Conservation (phyloP, 2,797 vertebrate species). For the Hylomyscus alleni region DNA sequence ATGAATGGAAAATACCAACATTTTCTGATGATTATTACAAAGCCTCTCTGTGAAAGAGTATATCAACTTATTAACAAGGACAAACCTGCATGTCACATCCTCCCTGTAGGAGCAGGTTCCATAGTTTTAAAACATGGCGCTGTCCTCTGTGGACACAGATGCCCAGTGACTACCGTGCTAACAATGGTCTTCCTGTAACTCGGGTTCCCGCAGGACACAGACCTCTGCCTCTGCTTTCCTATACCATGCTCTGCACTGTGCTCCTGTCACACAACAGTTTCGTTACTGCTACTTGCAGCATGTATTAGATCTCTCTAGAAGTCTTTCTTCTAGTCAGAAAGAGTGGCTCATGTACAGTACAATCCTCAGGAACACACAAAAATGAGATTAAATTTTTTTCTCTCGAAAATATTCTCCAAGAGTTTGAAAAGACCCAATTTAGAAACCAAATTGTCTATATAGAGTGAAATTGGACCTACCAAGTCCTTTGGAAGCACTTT, state of each 20-base stretch:
- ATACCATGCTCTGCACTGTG: neutral
- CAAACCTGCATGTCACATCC: neutral
- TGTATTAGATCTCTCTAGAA: constrained; percentile 50
- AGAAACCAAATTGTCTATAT: constrained; percentile 70
- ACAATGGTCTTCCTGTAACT: too few species aligned
- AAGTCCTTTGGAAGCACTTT: constrained; percentile 51
- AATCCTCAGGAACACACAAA: constrained; percentile 60
- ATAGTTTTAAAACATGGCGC: too few species aligned
- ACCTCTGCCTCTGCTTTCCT: constrained; percentile 56
- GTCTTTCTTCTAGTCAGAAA: constrained; percentile 59
- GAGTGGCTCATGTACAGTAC: neutral
- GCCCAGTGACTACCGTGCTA: neutral
- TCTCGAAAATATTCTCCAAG: constrained; percentile 51
- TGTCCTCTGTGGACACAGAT: neutral
- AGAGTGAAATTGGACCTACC: constrained; percentile 40
- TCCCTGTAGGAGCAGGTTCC: too few species aligned
- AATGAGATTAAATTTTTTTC: constrained; percentile 60
- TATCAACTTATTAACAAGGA: neutral
- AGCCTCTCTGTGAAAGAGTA: neutral
- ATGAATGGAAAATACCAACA: neutral
- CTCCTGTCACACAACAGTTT: constrained; percentile 58
- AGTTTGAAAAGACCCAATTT: constrained; percentile 60
- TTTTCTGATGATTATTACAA: neutral
- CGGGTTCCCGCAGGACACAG: neutral
- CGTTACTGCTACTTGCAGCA: constrained; percentile 35